phyloP scores from a whole-genome alignment of 2,797 vertebrate species.

The Kryptopterus vitreolus region DNA sequence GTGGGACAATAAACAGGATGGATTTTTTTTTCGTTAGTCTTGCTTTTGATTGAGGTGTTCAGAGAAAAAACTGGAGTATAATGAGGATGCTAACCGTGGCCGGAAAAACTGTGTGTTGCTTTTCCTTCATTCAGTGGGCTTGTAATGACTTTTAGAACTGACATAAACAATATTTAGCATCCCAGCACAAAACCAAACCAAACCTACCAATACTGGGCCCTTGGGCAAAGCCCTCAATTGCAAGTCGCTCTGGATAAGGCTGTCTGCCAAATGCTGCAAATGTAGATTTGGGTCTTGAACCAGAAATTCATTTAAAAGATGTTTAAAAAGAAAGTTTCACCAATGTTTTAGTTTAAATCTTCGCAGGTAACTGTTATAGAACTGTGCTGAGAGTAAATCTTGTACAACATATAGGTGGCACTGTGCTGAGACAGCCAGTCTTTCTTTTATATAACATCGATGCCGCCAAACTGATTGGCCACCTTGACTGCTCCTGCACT shows the following conservation, averaged over 20 bases:
- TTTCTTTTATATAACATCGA: too few species aligned
- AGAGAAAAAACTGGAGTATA: conserved; percentile 30
- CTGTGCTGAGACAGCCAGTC: too few species aligned
- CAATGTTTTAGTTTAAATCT: neutral
- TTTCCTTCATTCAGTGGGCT: neutral
- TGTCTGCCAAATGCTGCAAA: too few species aligned
- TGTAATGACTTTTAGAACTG: conserved; percentile 5
- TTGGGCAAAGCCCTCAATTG: too few species aligned
- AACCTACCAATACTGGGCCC: too few species aligned
- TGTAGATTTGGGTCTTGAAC: neutral
- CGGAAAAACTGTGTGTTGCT: neutral
- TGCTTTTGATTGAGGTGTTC: conserved; percentile 3
- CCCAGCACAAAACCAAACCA: too few species aligned
- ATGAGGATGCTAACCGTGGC: conserved; percentile 41
- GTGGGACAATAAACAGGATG: conserved; percentile 41
- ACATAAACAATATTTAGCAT: conserved; percentile 14
- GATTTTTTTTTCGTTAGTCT: conserved; percentile 34
- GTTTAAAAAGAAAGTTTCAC: neutral
- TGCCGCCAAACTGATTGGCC: neutral
- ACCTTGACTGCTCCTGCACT: neutral
- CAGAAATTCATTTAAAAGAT: neutral
- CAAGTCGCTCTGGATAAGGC: too few species aligned
- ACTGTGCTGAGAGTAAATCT: neutral
- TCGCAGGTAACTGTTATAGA: neutral
- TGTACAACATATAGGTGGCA: neutral